These are phyloP conservation scores for Heterodera carotae DNA, from an alignment of 1,140 invertebrate species.

Conservation along the genomic window DNA sequence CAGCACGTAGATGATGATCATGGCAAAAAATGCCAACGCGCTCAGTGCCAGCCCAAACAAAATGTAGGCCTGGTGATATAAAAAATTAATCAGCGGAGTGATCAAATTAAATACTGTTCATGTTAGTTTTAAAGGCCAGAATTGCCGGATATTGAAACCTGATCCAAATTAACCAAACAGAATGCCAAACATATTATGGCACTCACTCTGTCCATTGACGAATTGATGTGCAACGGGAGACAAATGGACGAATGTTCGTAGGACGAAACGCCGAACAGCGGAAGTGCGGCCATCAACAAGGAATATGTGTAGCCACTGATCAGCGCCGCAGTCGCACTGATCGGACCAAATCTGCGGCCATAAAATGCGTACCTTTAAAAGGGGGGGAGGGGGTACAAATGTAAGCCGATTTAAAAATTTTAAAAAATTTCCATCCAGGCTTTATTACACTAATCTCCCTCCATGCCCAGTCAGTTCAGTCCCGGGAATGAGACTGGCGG, in stretches of 20 bases:
- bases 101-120: neutral
- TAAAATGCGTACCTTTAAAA: constrained; percentile 55
- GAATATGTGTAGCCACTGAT: constrained; percentile 87
- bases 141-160: too few species aligned
- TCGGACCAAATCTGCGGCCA: constrained; percentile 74
- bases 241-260: constrained; percentile 73
- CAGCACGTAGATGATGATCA: constrained; percentile 54
- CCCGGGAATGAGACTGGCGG: too few species aligned
- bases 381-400: too few species aligned
- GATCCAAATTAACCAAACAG: constrained; percentile 1
- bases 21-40: constrained; percentile 56
- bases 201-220: constrained; percentile 37
- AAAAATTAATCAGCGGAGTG: too few species aligned
- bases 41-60: constrained; percentile 54
- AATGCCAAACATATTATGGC: constrained; percentile 14
- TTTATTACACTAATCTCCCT: too few species aligned
- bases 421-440: constrained; percentile 2
- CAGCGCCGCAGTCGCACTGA: constrained; percentile 81
- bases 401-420: constrained; percentile 16
- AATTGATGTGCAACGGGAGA: constrained; percentile 66
- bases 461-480: too few species aligned
- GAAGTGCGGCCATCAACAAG: constrained; percentile 76
- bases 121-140: constrained; percentile 29
- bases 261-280: constrained; percentile 85
- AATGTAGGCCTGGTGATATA: constrained; percentile 60